These are phyloP conservation scores for Pygoscelis adeliae DNA, from an alignment of 2,113 vertebrate species.

Conservation along the genomic window DNA sequence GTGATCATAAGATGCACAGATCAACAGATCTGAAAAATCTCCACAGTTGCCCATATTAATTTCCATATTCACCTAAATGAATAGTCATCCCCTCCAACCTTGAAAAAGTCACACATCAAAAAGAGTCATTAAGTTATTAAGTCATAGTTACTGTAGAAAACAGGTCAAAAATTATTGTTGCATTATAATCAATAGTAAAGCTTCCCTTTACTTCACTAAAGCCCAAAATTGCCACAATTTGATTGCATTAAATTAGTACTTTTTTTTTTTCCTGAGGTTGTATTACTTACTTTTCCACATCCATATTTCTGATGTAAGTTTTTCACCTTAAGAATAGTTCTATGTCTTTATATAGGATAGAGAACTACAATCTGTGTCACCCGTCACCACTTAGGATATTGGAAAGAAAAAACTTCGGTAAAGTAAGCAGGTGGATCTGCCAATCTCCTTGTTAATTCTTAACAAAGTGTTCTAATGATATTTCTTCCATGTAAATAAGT, in stretches of 20 bases:
- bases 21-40: not conserved
- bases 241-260: not conserved
- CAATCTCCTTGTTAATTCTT: not conserved
- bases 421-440: not conserved
- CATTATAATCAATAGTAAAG: not conserved
- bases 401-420: not conserved
- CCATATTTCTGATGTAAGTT: not conserved
- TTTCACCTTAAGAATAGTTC: not conserved
- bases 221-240: not conserved
- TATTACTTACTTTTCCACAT: not conserved
- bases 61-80: not conserved
- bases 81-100: fast-evolving
- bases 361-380: not conserved
- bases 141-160: not conserved
- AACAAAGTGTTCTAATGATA: not conserved
- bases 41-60: not conserved
- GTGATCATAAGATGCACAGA: not conserved
- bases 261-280: not conserved
- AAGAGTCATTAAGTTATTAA: not conserved
- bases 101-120: not conserved
- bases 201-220: not conserved
- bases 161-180: not conserved
- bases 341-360: not conserved
- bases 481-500: not conserved
- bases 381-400: not conserved